A percentile compares a stretch with the other conserved stretches of the same genome.
Evolutionary conservation across 2,888 invertebrate genomes (phyloP).

Genomic region (Lasioglossum zephyrum): DNA sequence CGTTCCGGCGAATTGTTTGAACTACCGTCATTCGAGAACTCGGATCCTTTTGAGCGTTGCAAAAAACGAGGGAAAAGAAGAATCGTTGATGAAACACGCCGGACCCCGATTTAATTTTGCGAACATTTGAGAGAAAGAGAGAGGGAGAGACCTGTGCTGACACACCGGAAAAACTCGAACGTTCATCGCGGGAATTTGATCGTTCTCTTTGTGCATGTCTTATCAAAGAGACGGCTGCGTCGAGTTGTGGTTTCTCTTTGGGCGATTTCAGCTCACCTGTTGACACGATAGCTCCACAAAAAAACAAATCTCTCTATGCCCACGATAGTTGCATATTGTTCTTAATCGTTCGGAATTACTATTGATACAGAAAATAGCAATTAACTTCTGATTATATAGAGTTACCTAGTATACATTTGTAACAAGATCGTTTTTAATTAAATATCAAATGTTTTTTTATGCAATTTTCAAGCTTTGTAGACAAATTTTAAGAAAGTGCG

Average conservation of each 20-base stretch:
- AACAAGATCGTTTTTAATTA: too few relatives aligned
- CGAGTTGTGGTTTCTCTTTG: background rate
- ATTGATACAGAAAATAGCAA: too few relatives aligned
- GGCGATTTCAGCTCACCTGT: background rate
- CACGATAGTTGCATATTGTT: background rate
- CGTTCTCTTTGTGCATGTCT: background rate
- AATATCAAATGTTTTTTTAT: too few relatives aligned
- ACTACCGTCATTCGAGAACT: background rate
- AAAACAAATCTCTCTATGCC: background rate
- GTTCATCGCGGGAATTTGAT: constrained; percentile 5
- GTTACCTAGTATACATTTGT: too few relatives aligned
- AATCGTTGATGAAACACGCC: background rate
- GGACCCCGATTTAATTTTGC: background rate
- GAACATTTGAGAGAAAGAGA: background rate
- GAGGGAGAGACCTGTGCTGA: background rate
- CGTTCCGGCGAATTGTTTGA: constrained; percentile 19
- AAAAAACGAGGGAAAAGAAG: background rate
- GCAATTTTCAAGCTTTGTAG: too few relatives aligned
- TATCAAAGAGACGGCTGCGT: background rate
- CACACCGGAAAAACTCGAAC: background rate
- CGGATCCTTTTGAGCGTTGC: background rate
- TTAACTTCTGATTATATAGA: too few relatives aligned
- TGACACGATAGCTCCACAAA: background rate
- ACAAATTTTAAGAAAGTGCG: too few relatives aligned
- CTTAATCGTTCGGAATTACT: too few relatives aligned